phyloP scores from a whole-genome alignment of 2,797 vertebrate genomes.

The Ciconia nigra region DNA sequence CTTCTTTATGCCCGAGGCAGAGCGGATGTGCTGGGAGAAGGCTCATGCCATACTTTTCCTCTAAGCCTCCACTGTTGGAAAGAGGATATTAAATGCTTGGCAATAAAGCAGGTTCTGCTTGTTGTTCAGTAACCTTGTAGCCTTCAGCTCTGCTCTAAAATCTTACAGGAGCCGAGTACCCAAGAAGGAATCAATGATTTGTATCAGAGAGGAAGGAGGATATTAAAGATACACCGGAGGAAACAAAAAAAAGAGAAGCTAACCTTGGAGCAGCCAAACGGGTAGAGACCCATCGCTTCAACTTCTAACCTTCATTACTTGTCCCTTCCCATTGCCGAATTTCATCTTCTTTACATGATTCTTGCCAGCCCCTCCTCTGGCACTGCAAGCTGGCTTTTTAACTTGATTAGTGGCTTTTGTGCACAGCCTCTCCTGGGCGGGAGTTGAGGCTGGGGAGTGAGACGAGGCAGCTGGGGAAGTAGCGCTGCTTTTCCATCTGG shows the following conservation, averaged over 20 bases:
- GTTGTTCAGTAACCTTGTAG: constrained; percentile 58
- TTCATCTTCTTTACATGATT: background rate
- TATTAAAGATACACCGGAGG: constrained; percentile 13
- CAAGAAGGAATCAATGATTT: constrained; percentile 30
- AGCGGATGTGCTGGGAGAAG: background rate
- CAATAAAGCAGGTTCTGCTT: constrained; percentile 58
- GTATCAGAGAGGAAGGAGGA: background rate
- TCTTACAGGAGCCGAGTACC: background rate
- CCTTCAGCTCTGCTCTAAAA: constrained; percentile 52
- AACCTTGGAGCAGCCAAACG: background rate
- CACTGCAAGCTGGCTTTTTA: background rate
- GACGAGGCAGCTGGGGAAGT: background rate
- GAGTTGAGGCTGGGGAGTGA: background rate
- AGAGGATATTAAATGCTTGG: constrained; percentile 53
- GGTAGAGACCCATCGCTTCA: background rate
- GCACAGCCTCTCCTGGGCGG: background rate
- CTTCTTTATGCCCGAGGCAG: background rate
- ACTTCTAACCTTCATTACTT: background rate
- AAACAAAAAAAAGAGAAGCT: background rate
- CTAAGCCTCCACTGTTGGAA: constrained; percentile 11
- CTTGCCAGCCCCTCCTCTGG: background rate
- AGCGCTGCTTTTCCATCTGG: background rate
- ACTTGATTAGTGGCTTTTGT: background rate
- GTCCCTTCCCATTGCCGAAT: background rate
- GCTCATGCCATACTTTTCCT: background rate